Conservation (phyloP, 2,888 invertebrate genomes). For the Camponotus fellah region DNA sequence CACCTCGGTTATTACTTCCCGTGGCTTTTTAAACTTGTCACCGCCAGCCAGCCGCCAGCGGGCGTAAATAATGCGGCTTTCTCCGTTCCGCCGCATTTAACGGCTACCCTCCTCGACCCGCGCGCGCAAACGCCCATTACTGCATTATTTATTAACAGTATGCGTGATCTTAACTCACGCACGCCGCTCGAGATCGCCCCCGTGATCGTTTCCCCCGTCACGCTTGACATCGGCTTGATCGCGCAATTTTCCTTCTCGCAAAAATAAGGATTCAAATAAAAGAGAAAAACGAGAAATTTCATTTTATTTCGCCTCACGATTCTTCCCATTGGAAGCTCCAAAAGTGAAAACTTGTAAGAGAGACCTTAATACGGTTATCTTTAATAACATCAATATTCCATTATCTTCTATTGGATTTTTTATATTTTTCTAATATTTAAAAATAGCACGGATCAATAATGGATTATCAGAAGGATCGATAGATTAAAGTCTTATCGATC, state of each 20-base stretch:
- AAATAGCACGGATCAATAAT: background rate
- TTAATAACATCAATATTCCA: background rate
- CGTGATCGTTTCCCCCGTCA: conserved; percentile 30
- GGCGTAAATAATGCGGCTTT: conserved; percentile 65
- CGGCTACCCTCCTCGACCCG: conserved; percentile 51
- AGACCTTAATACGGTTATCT: background rate
- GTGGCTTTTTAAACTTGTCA: conserved; percentile 70
- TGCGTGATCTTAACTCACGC: conserved; percentile 48
- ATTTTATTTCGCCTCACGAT: background rate
- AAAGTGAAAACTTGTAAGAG: background rate
- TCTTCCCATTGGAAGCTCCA: background rate
- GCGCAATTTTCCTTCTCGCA: background rate
- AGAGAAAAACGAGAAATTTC: background rate
- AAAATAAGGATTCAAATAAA: background rate
- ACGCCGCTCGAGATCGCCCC: conserved; percentile 29
- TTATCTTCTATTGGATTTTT: conserved; percentile 8
- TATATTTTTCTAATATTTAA: background rate
- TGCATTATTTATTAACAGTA: conserved; percentile 69
- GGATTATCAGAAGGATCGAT: background rate
- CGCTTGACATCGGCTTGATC: conserved; percentile 18
- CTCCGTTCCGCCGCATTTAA: conserved; percentile 68
- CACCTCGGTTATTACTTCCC: conserved; percentile 67
- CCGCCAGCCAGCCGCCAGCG: conserved; percentile 49
- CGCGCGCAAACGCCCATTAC: conserved; percentile 54
- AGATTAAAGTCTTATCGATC: conserved; percentile 23